Base-by-base conservation (phyloP, 2,888 invertebrate genomes). In the Melipona beecheii region DNA sequence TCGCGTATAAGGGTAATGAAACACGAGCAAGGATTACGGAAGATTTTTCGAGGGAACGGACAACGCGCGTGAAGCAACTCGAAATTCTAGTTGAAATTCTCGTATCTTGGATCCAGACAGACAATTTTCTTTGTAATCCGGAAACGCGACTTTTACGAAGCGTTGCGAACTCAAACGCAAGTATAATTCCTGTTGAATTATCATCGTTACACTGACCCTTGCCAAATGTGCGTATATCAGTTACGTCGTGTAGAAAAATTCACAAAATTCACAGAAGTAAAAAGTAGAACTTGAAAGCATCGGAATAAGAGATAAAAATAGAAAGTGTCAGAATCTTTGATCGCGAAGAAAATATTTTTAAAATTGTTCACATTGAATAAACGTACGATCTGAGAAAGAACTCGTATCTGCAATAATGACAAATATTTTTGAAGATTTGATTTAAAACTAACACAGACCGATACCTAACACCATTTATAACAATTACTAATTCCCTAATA, bases 1-100 rank as follows among this genome's bases (percentile, higher is more conserved):
- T 43, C 73, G 58, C 19, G 58, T 43, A 31, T 52, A n/a, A 19
- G 19, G 36, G 54, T 54, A 64, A 62, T 27, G 76, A 70, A 54
- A 43, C 52, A 52, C 27, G 76, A 58, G 15, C 49, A 4, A 11
- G 31, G 49, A 75, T 58, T 31, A 21, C 66, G 43, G 21, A 21
- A 5, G n/a, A 49, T 36, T 36, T 27, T 58, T 66, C 27, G 36
- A 27, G 75, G n/a, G 56, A 52, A 60, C n/a, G 50, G 17, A n/a
- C 31, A 58, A 52, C 15, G 19, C 43, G 9, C 43, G 9, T 9
- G 15, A n/a, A 9, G 15, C 31, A n/a, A 43, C 49, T 11, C 15
- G 17, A 36, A 56, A 36, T n/a, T 19, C 17, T 24, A 17, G 19
- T 27, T 21, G 24, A 17, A 19, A 17, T 27, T 9, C 43, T 43